Evolutionary conservation across 2,113 vertebrate species (phyloP).

Genomic region (Pristiophorus japonicus): DNA sequence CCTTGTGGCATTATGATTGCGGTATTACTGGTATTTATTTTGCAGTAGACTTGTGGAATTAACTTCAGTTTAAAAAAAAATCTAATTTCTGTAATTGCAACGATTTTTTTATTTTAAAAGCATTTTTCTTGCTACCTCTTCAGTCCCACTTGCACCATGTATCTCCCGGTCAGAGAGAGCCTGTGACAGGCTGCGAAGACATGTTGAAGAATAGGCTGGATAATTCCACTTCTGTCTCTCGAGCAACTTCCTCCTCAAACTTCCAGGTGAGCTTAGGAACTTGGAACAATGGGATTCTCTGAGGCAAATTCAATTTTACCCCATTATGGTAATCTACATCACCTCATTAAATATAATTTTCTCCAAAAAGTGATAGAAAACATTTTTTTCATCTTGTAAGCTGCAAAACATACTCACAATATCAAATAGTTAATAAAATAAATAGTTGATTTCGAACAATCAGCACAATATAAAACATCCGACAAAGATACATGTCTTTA

Average conservation of each 20-base stretch:
- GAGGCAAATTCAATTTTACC: neutral
- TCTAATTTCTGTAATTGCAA: neutral
- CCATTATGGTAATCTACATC: neutral
- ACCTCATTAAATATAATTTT: neutral
- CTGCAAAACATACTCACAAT: neutral
- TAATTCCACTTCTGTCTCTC: neutral
- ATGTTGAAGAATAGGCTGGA: neutral
- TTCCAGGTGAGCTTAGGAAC: neutral
- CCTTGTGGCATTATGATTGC: neutral
- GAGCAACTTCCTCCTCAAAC: neutral
- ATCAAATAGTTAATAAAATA: neutral
- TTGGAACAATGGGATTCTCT: neutral
- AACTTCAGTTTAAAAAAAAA: neutral
- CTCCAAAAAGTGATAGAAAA: neutral
- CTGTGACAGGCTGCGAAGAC: too few relatives aligned
- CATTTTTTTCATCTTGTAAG: neutral
- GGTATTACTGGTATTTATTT: conserved; percentile 17
- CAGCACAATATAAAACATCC: neutral
- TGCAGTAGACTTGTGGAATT: neutral
- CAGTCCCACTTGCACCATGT: too few relatives aligned
- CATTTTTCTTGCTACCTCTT: neutral
- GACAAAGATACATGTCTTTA: neutral
- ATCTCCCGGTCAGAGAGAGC: neutral
- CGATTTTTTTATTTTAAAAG: neutral
- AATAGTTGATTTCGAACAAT: neutral